Percentiles rank a stretch among this genome's conserved stretches.
Evolutionary conservation across 2,113 vertebrate species (phyloP).

Genomic region (Periophthalmus modestus): DNA sequence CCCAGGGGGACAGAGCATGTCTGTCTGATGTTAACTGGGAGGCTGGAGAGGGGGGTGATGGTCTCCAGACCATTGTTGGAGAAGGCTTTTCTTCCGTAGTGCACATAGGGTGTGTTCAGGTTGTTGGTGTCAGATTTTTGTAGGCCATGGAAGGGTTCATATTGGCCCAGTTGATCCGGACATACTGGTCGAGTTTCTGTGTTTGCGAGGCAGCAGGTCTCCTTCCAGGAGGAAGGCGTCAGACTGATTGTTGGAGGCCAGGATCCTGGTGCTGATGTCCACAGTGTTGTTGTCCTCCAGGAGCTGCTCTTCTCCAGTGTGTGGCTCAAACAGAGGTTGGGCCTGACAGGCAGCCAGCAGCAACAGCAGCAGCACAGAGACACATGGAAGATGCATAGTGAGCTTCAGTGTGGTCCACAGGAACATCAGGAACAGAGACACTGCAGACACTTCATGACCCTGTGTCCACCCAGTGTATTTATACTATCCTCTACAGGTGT

Average conservation of each 20-base stretch:
- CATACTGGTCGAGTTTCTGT: slow-evolving; percentile 13
- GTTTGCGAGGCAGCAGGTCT: slow-evolving; percentile 37
- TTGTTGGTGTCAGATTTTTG: slow-evolving; percentile 37
- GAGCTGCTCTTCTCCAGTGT: background rate
- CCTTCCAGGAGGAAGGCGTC: slow-evolving; percentile 22
- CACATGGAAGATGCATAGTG: slow-evolving; percentile 35
- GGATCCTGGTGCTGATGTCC: slow-evolving; percentile 32
- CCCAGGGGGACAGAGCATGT: slow-evolving; percentile 24
- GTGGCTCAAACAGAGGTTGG: background rate
- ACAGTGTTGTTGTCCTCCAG: background rate
- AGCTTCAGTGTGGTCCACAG: slow-evolving; percentile 17
- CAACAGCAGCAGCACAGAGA: slow-evolving; percentile 32
- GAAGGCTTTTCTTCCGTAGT: slow-evolving; percentile 50
- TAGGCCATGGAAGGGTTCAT: slow-evolving; percentile 24
- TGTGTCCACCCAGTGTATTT: slow-evolving; percentile 42
- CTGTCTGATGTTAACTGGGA: slow-evolving; percentile 20
- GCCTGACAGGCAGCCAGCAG: slow-evolving; percentile 41
- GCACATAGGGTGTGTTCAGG: slow-evolving; percentile 43
- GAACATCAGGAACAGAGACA: background rate
- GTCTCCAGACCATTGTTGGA: background rate
- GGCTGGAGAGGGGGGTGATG: slow-evolving; percentile 37
- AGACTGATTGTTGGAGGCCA: slow-evolving; percentile 21
- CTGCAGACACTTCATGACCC: slow-evolving; percentile 21
- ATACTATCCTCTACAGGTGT: slow-evolving; percentile 39
- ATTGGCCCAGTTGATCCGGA: slow-evolving; percentile 47